Evolutionary conservation across 2,113 vertebrate species (phyloP), one percentile per base, ranked within the genome.

Genomic region (Labrus mixtus): DNA sequence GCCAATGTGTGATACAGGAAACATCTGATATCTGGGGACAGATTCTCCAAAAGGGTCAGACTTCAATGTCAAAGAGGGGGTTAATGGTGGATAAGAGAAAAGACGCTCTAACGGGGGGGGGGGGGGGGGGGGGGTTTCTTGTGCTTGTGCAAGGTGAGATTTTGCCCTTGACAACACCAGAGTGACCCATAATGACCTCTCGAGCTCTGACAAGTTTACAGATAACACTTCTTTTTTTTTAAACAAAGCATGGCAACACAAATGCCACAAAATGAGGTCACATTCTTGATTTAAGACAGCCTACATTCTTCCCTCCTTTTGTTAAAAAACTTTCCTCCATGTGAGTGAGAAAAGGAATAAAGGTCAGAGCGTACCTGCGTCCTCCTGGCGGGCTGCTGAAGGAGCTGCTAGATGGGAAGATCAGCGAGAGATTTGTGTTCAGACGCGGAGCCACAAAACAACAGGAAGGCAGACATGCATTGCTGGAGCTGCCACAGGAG

Each of bases 361-460:
- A 60, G 20, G 20, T 78, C 37, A 48, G 0, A 10, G 68, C 88
- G 64, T 93, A 93, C 92, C 91, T 93, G 85, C 43, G 83, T 89
- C 78, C 76, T 85, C 81, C 67, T 3, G 63, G 59, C 45, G 63
- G 25, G 25, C 56, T 11, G 85, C 41, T 62, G 61, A 53, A 37
- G 43, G 75, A 83, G 84, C 29, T 75, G 78, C 56, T 72, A 63
- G 76, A 66, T 33, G 69, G 82, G 68, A 70, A 69, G 59, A 66
- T 67, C 81, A 86, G 56, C 58, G 66, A 53, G 71, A 73, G 77
- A 68, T 33, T 58, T 74, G 71, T 70, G 69, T 78, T 86, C 86
- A 78, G 62, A 90, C 56, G 58, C 63, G 53, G 73, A 79, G 81
- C 65, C 70, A 71, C 81, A 48, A 41, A 81, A 76, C 69, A 76